These are phyloP conservation scores for Lutraria lutraria DNA, from an alignment of 2,888 invertebrate genomes.

Conservation along the genomic window DNA sequence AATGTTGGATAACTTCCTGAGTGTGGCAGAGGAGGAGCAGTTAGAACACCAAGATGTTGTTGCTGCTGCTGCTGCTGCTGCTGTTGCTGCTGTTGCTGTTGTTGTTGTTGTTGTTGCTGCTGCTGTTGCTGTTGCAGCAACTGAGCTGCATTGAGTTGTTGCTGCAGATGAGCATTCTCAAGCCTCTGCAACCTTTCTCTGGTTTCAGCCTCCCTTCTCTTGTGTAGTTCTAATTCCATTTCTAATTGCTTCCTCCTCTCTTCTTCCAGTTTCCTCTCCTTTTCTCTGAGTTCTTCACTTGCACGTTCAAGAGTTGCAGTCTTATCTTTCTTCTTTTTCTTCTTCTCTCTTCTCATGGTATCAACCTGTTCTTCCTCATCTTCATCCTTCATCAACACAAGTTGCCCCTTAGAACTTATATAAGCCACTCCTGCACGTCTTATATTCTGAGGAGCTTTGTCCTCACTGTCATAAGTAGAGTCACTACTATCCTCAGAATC, in stretches of 20 bases:
- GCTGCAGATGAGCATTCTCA: conserved; percentile 76
- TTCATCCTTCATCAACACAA: conserved; percentile 68
- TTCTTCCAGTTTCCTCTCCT: conserved; percentile 75
- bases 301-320: conserved; percentile 61
- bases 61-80: conserved; percentile 70
- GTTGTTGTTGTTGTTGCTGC: conserved; percentile 71
- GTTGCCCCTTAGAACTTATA: conserved; percentile 74
- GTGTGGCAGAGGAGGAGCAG: conserved; percentile 70
- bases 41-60: conserved; percentile 63
- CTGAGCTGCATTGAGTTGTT: conserved; percentile 75
- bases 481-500: conserved; percentile 65
- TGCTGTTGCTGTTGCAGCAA: conserved; percentile 71
- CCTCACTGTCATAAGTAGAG: conserved; percentile 61
- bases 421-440: conserved; percentile 80
- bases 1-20: conserved; percentile 67
- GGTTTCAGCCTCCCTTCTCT: conserved; percentile 75
- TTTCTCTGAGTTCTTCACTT: conserved; percentile 68
- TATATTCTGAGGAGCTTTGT: conserved; percentile 59
- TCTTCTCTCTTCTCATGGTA: conserved; percentile 74
- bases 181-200: conserved; percentile 75
- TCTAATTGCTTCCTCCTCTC: conserved; percentile 76
- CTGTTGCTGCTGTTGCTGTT: conserved; percentile 74
- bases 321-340: conserved; percentile 75
- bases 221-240: conserved; percentile 76
- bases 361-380: conserved; percentile 49